Conservation (phyloP, 1,140 invertebrate genomes). For the Pinna nobilis region DNA sequence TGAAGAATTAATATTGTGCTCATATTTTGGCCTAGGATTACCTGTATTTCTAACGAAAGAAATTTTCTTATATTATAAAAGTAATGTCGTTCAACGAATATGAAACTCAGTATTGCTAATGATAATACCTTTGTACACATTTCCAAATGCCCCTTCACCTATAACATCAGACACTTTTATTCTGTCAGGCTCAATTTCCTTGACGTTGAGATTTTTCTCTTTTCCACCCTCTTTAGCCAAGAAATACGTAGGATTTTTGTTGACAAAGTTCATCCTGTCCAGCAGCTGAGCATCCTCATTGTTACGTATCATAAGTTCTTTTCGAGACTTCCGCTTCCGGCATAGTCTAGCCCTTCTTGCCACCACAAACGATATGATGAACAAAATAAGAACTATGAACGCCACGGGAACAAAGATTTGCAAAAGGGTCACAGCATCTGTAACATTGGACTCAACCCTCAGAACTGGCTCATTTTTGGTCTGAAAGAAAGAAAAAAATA, state of each 20-base stretch:
- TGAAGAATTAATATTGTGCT: too few relatives aligned
- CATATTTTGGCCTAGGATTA: too few relatives aligned
- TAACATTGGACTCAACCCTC: not conserved
- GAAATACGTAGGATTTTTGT: conserved; percentile 69
- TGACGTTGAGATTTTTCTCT: conserved; percentile 43
- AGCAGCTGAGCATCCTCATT: conserved; percentile 63
- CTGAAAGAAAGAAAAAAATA: conserved; percentile 6
- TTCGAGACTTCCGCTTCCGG: conserved; percentile 41
- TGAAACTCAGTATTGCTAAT: not conserved
- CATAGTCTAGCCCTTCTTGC: not conserved
- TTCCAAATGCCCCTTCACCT: conserved; percentile 94
- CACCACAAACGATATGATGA: not conserved
- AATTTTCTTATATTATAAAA: too few relatives aligned
- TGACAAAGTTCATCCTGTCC: conserved; percentile 68
- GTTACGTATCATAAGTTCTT: conserved; percentile 52
- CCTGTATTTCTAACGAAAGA: too few relatives aligned
- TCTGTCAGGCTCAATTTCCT: conserved; percentile 76
- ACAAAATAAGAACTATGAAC: not conserved
- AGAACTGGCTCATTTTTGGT: not conserved
- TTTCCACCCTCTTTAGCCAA: conserved; percentile 31
- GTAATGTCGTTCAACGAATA: too few relatives aligned
- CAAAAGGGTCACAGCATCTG: not conserved
- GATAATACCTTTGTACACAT: conserved; percentile 88
- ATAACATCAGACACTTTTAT: conserved; percentile 85
- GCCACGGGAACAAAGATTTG: conserved; percentile 12